Evolutionary conservation across 2,797 vertebrate genomes (phyloP).

Genomic region (Enteromius treurensis): DNA sequence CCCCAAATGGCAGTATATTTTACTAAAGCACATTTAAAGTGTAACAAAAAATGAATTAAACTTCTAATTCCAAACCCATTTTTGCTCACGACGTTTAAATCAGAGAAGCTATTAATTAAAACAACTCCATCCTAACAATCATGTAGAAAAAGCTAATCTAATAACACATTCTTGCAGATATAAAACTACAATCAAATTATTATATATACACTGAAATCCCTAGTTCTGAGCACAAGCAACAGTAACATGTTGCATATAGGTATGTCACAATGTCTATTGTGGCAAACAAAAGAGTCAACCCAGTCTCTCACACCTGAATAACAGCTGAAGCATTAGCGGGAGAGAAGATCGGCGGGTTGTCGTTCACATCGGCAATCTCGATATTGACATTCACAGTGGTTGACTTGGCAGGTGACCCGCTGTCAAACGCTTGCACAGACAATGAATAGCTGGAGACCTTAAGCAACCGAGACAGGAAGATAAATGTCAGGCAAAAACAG

Average conservation of each 20-base stretch:
- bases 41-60: not conserved
- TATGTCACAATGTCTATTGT: not conserved
- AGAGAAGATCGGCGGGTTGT: slow-evolving; percentile 90
- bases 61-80: not conserved
- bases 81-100: not conserved
- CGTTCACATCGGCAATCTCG: slow-evolving; percentile 94
- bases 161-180: not conserved
- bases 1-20: not conserved
- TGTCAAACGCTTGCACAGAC: slow-evolving; percentile 93
- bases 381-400: slow-evolving; percentile 91
- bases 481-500: slow-evolving; percentile 45
- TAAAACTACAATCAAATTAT: not conserved
- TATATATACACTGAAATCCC: not conserved
- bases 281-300: not conserved
- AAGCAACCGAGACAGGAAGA: slow-evolving; percentile 30
- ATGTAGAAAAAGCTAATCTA: not conserved
- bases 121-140: not conserved
- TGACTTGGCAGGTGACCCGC: slow-evolving; percentile 87
- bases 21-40: not conserved
- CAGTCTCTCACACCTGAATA: slow-evolving; percentile 82
- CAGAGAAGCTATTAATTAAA: not conserved
- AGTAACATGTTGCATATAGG: not conserved
- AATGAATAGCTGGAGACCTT: slow-evolving; percentile 91
- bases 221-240: not conserved
- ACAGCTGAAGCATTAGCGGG: slow-evolving; percentile 88